phyloP scores from a whole-genome alignment of 2,113 vertebrate genomes.

The Cololabis saira region DNA sequence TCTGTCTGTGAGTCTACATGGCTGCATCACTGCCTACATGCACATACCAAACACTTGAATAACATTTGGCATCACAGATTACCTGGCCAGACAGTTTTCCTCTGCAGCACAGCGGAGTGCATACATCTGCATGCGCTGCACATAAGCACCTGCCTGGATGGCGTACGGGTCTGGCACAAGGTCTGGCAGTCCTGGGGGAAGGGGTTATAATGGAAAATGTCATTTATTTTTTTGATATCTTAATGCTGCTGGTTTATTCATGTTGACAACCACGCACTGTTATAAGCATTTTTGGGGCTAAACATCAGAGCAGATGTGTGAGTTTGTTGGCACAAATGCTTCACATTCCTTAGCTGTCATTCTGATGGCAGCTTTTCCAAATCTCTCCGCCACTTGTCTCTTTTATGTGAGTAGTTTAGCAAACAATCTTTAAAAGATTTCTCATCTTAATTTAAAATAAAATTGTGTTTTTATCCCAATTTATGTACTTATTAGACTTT shows the following conservation, averaged over 20 bases:
- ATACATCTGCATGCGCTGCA: constrained; percentile 86
- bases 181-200: constrained; percentile 83
- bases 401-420: too few species aligned
- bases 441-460: too few species aligned
- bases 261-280: too few species aligned
- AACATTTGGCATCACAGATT: constrained; percentile 47
- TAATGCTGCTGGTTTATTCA: not conserved
- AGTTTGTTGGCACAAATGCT: too few species aligned
- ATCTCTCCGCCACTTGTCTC: too few species aligned
- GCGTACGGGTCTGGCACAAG: constrained; percentile 86
- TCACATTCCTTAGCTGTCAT: too few species aligned
- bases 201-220: constrained; percentile 16
- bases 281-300: too few species aligned
- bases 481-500: too few species aligned
- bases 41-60: constrained; percentile 34
- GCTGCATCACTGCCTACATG: constrained; percentile 23
- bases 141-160: constrained; percentile 85
- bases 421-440: too few species aligned
- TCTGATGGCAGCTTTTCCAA: too few species aligned
- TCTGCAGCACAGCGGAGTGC: constrained; percentile 86
- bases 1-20: constrained; percentile 1
- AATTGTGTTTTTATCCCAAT: too few species aligned
- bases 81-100: constrained; percentile 88
- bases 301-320: too few species aligned
- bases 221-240: constrained; percentile 1